Conservation (phyloP, 2,888 invertebrate species). For the Rhingia campestris region DNA sequence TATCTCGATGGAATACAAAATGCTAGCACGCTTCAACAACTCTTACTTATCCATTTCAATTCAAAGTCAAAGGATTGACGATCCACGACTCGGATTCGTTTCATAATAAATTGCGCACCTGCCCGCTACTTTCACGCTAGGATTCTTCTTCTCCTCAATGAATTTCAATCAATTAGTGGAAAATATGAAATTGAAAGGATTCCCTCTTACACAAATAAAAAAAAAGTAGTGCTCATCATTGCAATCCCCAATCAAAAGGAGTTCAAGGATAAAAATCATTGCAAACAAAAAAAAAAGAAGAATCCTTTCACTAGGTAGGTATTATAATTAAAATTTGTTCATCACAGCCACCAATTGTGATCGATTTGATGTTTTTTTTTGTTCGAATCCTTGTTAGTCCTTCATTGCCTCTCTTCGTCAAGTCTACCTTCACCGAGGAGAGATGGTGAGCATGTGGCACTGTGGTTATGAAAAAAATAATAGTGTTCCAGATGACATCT, state of each 20-base stretch:
- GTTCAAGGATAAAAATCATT: slow-evolving; percentile 50
- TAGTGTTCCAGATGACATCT: slow-evolving; percentile 23
- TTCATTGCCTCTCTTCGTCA: slow-evolving; percentile 44
- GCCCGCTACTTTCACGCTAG: slow-evolving; percentile 21
- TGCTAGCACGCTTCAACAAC: slow-evolving; percentile 41
- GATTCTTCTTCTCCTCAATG: slow-evolving; percentile 11
- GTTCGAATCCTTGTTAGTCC: slow-evolving; percentile 16
- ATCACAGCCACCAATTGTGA: slow-evolving; percentile 11
- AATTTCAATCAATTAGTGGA: slow-evolving; percentile 58
- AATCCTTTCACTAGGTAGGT: slow-evolving; percentile 15
- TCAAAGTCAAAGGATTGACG: slow-evolving; percentile 16
- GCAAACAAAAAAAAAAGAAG: slow-evolving; percentile 4
- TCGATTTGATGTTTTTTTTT: slow-evolving; percentile 2
- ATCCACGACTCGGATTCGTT: slow-evolving; percentile 33
- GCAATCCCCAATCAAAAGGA: slow-evolving; percentile 14
- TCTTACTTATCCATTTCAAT: not conserved
- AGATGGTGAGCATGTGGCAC: not conserved
- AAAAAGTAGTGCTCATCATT: too few species aligned
- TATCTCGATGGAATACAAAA: slow-evolving; percentile 16
- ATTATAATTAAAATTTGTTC: slow-evolving; percentile 47
- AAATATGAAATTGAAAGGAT: slow-evolving; percentile 43
- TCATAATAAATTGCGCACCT: slow-evolving; percentile 38
- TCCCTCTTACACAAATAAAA: not conserved
- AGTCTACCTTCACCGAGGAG: not conserved
- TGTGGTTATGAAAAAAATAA: slow-evolving; percentile 67